A percentile compares a stretch with the other conserved stretches of the same genome.
Evolutionary conservation across 2,113 vertebrate species (phyloP).

Genomic region (Camelus bactrianus): DNA sequence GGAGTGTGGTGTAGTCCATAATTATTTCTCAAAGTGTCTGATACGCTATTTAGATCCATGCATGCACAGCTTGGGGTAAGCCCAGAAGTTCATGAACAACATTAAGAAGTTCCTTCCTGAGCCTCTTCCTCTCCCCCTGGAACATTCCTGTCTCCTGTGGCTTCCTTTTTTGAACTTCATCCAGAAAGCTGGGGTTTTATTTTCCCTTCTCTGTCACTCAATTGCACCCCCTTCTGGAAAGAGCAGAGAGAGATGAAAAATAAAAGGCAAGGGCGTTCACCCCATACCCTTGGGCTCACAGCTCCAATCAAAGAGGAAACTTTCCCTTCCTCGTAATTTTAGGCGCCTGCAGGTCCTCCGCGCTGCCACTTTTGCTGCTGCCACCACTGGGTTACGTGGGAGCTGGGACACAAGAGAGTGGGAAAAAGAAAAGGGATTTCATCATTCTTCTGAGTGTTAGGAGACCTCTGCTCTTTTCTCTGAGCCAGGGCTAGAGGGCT

Average conservation of each 20-base stretch:
- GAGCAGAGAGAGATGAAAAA: not conserved
- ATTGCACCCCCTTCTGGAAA: not conserved
- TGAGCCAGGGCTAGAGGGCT: not conserved
- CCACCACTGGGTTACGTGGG: not conserved
- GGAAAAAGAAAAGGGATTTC: not conserved
- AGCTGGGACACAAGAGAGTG: not conserved
- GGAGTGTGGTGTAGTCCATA: not conserved
- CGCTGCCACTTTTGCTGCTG: not conserved
- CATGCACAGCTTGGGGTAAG: not conserved
- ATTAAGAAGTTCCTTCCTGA: not conserved
- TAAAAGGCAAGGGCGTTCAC: too few relatives aligned
- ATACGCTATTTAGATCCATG: not conserved
- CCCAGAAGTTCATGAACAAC: not conserved
- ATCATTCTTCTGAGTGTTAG: not conserved
- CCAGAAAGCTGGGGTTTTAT: not conserved
- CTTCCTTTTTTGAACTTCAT: not conserved
- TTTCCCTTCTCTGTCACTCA: not conserved
- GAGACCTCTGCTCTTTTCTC: not conserved
- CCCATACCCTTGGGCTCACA: rapidly evolving
- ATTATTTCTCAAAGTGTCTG: not conserved
- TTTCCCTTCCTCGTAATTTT: not conserved
- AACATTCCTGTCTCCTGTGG: not conserved
- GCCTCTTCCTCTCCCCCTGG: not conserved
- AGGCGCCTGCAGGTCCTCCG: not conserved
- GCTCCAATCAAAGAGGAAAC: not conserved